These are phyloP conservation scores for Ecliptopera silaceata DNA, from an alignment of 2,888 invertebrate species.

Conservation along the genomic window DNA sequence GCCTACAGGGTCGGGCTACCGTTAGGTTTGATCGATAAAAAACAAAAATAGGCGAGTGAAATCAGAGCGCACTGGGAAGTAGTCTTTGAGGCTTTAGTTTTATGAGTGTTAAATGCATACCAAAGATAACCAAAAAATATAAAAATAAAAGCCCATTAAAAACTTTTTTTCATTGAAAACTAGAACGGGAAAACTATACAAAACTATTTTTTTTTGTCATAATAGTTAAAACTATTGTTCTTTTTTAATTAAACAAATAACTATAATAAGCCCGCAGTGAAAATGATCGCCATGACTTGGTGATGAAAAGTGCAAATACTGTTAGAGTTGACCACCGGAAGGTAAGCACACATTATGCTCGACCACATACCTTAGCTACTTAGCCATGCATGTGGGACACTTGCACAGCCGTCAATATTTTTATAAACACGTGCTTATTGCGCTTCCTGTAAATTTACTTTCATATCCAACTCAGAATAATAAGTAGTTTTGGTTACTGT, in stretches of 20 bases:
- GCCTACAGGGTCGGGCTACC: constrained; percentile 57
- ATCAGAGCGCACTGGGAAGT: constrained; percentile 56
- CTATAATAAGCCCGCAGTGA: constrained; percentile 1
- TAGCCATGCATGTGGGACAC: constrained; percentile 58
- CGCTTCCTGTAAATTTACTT: constrained; percentile 58
- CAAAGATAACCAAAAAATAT: neutral
- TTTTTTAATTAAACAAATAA: too few relatives aligned
- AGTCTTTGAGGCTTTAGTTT: constrained; percentile 27
- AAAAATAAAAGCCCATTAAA: too few relatives aligned
- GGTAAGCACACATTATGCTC: constrained; percentile 41
- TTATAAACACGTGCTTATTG: constrained; percentile 48
- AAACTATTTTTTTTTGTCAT: too few relatives aligned
- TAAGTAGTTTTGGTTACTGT: too few relatives aligned
- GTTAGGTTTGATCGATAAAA: constrained; percentile 71
- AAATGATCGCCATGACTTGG: constrained; percentile 25
- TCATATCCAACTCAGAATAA: constrained; percentile 39
- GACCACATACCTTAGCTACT: constrained; percentile 54
- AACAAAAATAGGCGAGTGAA: constrained; percentile 65
- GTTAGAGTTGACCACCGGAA: constrained; percentile 60
- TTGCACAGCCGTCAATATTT: constrained; percentile 53
- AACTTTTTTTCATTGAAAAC: too few relatives aligned
- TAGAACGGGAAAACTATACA: too few relatives aligned
- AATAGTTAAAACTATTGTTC: too few relatives aligned
- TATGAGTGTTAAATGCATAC: constrained; percentile 14
- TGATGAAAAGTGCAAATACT: constrained; percentile 52